Conservation (phyloP, 2,888 invertebrate genomes). For the Cantharis rufa region DNA sequence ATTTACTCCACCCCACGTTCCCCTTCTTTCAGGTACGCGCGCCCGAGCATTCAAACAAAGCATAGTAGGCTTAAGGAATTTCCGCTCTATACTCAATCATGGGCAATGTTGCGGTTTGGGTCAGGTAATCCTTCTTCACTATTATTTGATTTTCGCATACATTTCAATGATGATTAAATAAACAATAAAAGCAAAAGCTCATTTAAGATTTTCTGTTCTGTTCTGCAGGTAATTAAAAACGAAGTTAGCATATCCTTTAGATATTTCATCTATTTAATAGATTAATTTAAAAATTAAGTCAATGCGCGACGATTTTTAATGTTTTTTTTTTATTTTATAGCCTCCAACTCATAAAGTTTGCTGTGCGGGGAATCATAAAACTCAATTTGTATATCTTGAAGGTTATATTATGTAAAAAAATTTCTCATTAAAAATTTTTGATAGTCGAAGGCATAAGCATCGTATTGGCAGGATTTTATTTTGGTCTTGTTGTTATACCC, state of each 20-base stretch:
- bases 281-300: neutral
- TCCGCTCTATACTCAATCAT: neutral
- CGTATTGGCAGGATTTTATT: neutral
- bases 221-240: neutral
- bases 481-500: neutral
- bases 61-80: neutral
- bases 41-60: too few species aligned
- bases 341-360: neutral
- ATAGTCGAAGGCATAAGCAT: neutral
- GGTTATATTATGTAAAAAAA: neutral
- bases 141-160: neutral
- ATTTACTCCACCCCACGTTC: neutral
- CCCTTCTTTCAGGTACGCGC: too few species aligned
- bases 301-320: neutral
- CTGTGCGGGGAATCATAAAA: neutral
- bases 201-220: too few species aligned
- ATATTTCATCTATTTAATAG: neutral
- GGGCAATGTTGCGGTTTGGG: too few species aligned
- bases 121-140: too few species aligned
- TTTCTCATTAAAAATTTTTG: neutral
- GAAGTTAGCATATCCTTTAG: neutral
- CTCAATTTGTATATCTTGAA: neutral
- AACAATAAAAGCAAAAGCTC: neutral
- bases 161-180: too few species aligned
- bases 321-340: neutral